A percentile compares a stretch with the other conserved stretches of the same genome.
Evolutionary conservation across 2,888 invertebrate genomes (phyloP).

Genomic region (Drosophila putrida): DNA sequence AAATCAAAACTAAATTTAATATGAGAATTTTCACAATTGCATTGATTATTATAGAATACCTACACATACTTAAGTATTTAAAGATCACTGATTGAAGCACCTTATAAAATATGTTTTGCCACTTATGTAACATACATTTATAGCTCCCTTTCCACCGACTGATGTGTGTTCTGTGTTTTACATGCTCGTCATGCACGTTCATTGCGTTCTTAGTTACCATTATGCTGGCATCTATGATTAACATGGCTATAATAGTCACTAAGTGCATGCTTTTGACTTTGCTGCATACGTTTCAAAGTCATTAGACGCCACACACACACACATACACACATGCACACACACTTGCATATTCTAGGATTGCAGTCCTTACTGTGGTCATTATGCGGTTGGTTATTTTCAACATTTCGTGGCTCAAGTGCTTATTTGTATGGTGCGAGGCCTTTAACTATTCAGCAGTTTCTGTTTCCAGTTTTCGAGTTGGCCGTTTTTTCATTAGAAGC

Average conservation of each 20-base stretch:
- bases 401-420: conserved; percentile 76
- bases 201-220: conserved; percentile 71
- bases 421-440: conserved; percentile 58
- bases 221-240: conserved; percentile 75
- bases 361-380: conserved; percentile 63
- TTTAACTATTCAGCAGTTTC: conserved; percentile 54
- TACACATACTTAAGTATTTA: conserved; percentile 15
- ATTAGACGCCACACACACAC: conserved; percentile 51
- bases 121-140: conserved; percentile 15
- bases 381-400: conserved; percentile 73
- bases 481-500: conserved; percentile 66
- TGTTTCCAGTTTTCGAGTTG: conserved; percentile 49
- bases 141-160: not conserved
- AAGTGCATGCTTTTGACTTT: conserved; percentile 77
- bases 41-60: conserved; percentile 16
- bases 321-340: conserved; percentile 19
- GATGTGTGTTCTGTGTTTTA: conserved; percentile 15
- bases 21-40: not conserved
- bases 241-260: conserved; percentile 75
- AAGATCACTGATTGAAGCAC: conserved; percentile 28
- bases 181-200: conserved; percentile 51
- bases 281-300: conserved; percentile 69
- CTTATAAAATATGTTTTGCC: conserved; percentile 3
- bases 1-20: not conserved
- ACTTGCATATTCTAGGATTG: conserved; percentile 40